Evolutionary conservation across 2,113 vertebrate genomes (phyloP).

Genomic region (Procavia capensis): DNA sequence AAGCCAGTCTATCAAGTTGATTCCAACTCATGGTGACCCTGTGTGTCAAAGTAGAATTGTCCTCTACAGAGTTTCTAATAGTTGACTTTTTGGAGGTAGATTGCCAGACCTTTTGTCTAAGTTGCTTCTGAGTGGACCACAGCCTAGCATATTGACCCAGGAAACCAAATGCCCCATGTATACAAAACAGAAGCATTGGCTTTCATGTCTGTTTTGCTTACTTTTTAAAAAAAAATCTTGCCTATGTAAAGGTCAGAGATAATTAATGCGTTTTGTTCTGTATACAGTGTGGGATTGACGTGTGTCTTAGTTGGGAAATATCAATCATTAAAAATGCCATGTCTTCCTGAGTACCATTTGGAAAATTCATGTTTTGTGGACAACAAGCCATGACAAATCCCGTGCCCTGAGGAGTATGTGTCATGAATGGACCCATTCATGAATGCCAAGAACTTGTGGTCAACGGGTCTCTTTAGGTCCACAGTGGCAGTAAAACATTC

Average conservation of each 20-base stretch:
- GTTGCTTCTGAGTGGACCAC: no score
- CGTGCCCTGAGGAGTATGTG: rapidly evolving
- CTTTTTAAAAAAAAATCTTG: not conserved
- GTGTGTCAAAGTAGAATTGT: no score
- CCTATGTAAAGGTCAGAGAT: not conserved
- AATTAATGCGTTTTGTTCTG: not conserved
- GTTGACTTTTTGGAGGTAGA: no score
- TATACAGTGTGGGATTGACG: not conserved
- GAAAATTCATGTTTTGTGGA: not conserved
- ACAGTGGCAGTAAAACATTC: not conserved
- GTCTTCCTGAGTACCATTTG: not conserved
- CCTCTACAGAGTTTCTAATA: no score
- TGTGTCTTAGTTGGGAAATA: not conserved
- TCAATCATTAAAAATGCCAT: not conserved
- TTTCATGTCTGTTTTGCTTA: not conserved
- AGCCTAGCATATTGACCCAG: no score
- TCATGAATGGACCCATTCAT: not conserved
- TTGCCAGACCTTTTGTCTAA: no score
- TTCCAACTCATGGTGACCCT: no score
- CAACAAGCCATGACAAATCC: not conserved
- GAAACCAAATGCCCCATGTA: not conserved
- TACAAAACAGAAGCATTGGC: not conserved
- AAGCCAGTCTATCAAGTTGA: no score
- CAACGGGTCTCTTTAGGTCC: not conserved
- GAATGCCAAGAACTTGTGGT: not conserved